Evolutionary conservation across 2,797 vertebrate genomes (phyloP).

Genomic region (Darevskia mixta): DNA sequence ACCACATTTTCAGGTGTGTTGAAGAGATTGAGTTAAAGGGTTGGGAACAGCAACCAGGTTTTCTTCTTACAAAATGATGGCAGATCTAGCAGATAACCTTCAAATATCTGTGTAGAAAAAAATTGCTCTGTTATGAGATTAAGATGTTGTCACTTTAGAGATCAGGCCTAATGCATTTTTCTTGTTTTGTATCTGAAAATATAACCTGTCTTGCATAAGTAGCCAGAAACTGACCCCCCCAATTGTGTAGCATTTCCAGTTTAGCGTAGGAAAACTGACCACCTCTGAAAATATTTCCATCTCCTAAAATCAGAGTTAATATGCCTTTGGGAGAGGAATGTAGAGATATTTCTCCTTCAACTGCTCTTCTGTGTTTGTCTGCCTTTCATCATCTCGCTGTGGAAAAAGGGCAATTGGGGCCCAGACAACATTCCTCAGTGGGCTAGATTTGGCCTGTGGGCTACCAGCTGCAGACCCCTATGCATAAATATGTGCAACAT

Average conservation of each 20-base stretch:
- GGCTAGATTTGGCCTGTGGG: not conserved
- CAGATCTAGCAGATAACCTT: not conserved
- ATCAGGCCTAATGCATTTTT: not conserved
- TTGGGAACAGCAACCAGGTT: not conserved
- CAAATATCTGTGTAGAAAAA: not conserved
- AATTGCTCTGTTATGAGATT: not conserved
- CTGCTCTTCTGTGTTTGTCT: not conserved
- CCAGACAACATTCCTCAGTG: not conserved
- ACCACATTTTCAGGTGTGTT: no score
- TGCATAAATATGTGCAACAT: not conserved
- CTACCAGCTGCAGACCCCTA: not conserved
- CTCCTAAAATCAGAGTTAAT: not conserved
- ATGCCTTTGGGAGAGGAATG: not conserved
- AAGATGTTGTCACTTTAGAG: not conserved
- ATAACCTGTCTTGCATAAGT: not conserved
- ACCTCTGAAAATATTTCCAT: not conserved
- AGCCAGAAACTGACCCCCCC: not conserved
- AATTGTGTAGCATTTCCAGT: not conserved
- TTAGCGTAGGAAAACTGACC: not conserved
- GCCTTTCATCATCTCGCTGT: no score
- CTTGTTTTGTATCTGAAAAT: no score
- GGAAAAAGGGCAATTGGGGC: not conserved
- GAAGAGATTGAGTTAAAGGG: no score
- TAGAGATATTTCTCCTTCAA: not conserved
- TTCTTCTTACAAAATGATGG: not conserved